Evolutionary conservation across 92 coral and sea anemone genomes (phyloP).

Genomic region (Epizoanthus fatuus): DNA sequence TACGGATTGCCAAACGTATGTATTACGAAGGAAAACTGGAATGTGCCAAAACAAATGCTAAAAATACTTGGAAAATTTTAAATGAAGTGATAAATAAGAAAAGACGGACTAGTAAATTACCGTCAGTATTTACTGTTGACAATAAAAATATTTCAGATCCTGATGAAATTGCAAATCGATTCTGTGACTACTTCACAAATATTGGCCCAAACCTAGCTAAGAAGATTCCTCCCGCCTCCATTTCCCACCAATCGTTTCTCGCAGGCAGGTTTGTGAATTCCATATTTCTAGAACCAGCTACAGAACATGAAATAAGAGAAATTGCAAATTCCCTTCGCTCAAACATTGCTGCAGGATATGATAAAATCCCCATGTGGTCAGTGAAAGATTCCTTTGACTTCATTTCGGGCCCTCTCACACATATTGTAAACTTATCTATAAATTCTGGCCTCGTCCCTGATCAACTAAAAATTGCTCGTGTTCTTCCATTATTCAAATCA

Average conservation of each 20-base stretch:
- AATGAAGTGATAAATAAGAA: slow-evolving; percentile 40
- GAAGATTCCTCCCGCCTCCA: slow-evolving; percentile 31
- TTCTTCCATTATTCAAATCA: no score
- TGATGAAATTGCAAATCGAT: neutral
- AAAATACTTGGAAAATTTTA: slow-evolving; percentile 23
- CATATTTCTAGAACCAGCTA: slow-evolving; percentile 6
- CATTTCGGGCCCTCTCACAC: slow-evolving; percentile 6
- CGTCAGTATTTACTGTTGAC: neutral
- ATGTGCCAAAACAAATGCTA: slow-evolving; percentile 26
- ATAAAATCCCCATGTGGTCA: slow-evolving; percentile 12
- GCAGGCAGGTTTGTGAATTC: slow-evolving; percentile 27
- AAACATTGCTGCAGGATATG: slow-evolving; percentile 38
- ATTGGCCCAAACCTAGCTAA: slow-evolving; percentile 45
- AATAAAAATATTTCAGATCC: neutral
- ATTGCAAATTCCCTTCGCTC: neutral
- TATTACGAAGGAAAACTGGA: slow-evolving; percentile 31
- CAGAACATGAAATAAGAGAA: slow-evolving; percentile 12
- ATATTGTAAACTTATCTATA: slow-evolving; percentile 36
- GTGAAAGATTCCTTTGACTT: slow-evolving; percentile 5
- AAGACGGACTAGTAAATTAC: slow-evolving; percentile 3
- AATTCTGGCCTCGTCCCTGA: slow-evolving; percentile 44
- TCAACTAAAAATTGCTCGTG: slow-evolving; percentile 34
- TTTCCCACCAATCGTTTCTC: no score
- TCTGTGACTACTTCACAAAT: slow-evolving; percentile 38
- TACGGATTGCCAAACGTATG: slow-evolving; percentile 3